A percentile compares a stretch with the other conserved stretches of the same genome.
These are phyloP conservation scores for Phaethon lepturus DNA, from an alignment of 2,113 vertebrate genomes.

Conservation along the genomic window DNA sequence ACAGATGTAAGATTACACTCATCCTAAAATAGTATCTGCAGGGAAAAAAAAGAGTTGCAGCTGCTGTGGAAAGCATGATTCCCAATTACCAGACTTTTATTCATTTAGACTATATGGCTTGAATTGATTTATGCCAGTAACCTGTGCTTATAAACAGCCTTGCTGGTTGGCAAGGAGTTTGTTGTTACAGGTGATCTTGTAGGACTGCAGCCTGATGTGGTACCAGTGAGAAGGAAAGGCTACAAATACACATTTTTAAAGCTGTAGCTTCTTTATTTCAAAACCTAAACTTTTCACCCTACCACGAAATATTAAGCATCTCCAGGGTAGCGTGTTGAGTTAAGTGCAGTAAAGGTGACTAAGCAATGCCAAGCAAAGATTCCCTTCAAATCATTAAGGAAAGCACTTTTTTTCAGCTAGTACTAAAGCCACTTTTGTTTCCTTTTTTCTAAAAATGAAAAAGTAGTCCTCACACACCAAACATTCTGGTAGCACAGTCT, in stretches of 20 bases:
- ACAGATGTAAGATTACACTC: accelerated
- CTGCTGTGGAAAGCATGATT: neutral
- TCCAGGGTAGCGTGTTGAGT: neutral
- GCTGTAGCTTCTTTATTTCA: neutral
- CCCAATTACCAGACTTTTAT: neutral
- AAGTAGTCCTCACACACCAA: neutral
- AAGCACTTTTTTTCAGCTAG: neutral
- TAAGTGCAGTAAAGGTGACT: neutral
- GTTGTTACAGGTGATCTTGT: neutral
- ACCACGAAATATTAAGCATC: neutral
- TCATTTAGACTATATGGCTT: neutral
- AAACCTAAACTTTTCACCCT: neutral
- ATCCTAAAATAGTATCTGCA: neutral
- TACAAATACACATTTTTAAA: neutral
- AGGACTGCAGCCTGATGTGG: neutral
- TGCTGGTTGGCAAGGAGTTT: neutral
- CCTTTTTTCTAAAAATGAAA: neutral
- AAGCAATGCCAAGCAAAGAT: neutral
- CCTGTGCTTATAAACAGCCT: neutral
- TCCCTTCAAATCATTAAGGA: neutral
- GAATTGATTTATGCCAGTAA: neutral
- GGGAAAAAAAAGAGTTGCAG: neutral
- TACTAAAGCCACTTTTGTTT: neutral
- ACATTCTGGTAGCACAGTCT: neutral
- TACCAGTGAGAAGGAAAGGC: neutral